These are phyloP conservation scores for Heterotis niloticus DNA, from an alignment of 2,113 vertebrate genomes.

Conservation along the genomic window DNA sequence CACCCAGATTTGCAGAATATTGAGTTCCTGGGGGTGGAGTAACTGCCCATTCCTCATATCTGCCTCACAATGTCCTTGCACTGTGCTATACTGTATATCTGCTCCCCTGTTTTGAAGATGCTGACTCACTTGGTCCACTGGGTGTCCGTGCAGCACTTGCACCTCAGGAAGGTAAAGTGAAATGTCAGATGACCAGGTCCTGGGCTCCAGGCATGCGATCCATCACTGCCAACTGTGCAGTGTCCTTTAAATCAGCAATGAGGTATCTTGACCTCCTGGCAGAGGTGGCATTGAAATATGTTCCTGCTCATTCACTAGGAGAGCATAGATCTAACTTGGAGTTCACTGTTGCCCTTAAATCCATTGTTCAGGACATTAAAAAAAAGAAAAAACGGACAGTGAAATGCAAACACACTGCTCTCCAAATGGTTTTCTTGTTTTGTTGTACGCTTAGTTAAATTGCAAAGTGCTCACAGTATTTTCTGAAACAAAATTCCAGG, in stretches of 20 bases:
- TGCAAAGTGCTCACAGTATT: no score
- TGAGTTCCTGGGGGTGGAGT: not conserved
- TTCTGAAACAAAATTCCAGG: no score
- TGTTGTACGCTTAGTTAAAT: no score
- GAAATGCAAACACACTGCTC: no score
- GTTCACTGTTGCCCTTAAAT: not conserved
- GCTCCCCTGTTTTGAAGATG: not conserved
- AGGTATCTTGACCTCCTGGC: not conserved
- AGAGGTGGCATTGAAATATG: not conserved
- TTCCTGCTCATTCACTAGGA: not conserved
- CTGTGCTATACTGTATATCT: not conserved
- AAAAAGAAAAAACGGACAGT: no score
- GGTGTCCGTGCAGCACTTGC: not conserved
- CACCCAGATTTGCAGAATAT: not conserved
- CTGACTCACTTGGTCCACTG: not conserved
- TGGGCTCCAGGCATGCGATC: not conserved
- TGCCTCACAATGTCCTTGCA: not conserved
- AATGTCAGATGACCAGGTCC: not conserved
- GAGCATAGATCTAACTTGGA: not conserved
- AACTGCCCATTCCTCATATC: constrained; percentile 2
- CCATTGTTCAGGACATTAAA: no score
- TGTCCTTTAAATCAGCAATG: not conserved
- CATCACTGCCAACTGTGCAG: not conserved
- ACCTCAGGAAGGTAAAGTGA: not conserved
- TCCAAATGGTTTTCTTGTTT: no score